A percentile compares a stretch with the other conserved stretches of the same genome.
Evolutionary conservation across 2,888 invertebrate species (phyloP).

Genomic region (Cybosia mesomella): DNA sequence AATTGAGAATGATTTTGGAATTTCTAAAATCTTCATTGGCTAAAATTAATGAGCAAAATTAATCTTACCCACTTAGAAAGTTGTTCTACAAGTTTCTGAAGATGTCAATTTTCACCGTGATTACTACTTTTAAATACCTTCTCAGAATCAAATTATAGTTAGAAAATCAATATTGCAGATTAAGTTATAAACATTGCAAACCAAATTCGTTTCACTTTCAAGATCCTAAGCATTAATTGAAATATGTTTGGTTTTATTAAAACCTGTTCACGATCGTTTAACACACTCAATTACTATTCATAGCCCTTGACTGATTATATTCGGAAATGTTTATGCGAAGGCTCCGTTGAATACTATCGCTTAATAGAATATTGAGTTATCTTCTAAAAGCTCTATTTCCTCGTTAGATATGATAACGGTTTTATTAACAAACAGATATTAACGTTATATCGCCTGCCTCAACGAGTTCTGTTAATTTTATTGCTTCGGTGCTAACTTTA

Average conservation of each 20-base stretch:
- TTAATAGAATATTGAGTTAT: constrained; percentile 31
- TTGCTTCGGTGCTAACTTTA: constrained; percentile 58
- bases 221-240: background rate
- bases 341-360: constrained; percentile 20
- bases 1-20: background rate
- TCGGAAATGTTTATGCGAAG: constrained; percentile 19
- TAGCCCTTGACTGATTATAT: constrained; percentile 4
- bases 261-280: background rate
- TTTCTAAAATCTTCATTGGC: background rate
- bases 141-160: background rate
- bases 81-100: constrained; percentile 1
- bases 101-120: background rate
- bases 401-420: constrained; percentile 27
- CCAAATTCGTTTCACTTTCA: background rate
- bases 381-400: constrained; percentile 31
- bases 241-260: background rate
- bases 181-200: background rate
- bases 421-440: constrained; percentile 45
- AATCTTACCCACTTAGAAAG: constrained; percentile 10
- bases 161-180: background rate
- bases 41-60: constrained; percentile 4
- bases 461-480: constrained; percentile 69
- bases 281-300: background rate
- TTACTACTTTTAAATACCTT: background rate
- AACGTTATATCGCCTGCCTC: constrained; percentile 37